Conservation (phyloP, 2,113 vertebrate species). For the Bubo blakistoni region DNA sequence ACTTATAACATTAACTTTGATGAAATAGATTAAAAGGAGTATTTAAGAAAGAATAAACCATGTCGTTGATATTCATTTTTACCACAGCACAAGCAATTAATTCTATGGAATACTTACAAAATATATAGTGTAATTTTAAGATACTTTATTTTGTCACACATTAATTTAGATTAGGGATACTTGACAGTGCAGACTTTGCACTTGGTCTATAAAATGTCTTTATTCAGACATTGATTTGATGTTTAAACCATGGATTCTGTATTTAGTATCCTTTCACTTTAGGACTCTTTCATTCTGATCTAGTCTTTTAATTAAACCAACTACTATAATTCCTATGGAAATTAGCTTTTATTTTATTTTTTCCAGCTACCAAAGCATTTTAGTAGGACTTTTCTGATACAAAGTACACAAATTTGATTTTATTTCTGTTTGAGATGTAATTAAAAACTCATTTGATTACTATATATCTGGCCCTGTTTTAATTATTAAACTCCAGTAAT, state of each 20-base stretch:
- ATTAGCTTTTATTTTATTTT: slow-evolving; percentile 74
- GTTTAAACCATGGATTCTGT: slow-evolving; percentile 25
- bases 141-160: slow-evolving; percentile 15
- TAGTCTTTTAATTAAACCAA: slow-evolving; percentile 75
- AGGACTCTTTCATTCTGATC: slow-evolving; percentile 55
- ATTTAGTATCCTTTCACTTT: slow-evolving; percentile 63
- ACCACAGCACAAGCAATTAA: slow-evolving; percentile 10
- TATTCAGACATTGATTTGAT: slow-evolving; percentile 57
- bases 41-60: slow-evolving; percentile 43
- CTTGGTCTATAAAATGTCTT: slow-evolving; percentile 20
- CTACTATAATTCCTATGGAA: slow-evolving; percentile 74
- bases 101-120: not conserved
- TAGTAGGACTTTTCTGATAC: slow-evolving; percentile 69
- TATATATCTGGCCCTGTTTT: slow-evolving; percentile 78
- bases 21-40: slow-evolving; percentile 3
- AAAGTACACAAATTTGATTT: slow-evolving; percentile 72
- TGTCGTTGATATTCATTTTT: not conserved
- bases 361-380: slow-evolving; percentile 72
- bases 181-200: slow-evolving; percentile 43
- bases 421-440: slow-evolving; percentile 78
- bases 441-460: slow-evolving; percentile 83
- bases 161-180: slow-evolving; percentile 39
- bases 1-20: not conserved
- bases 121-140: slow-evolving; percentile 41
- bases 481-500: slow-evolving; percentile 79